A percentile compares a stretch with the other conserved stretches of the same genome.
These are phyloP conservation scores for Blastobasis adustella DNA, from an alignment of 2,888 invertebrate species.

Conservation along the genomic window DNA sequence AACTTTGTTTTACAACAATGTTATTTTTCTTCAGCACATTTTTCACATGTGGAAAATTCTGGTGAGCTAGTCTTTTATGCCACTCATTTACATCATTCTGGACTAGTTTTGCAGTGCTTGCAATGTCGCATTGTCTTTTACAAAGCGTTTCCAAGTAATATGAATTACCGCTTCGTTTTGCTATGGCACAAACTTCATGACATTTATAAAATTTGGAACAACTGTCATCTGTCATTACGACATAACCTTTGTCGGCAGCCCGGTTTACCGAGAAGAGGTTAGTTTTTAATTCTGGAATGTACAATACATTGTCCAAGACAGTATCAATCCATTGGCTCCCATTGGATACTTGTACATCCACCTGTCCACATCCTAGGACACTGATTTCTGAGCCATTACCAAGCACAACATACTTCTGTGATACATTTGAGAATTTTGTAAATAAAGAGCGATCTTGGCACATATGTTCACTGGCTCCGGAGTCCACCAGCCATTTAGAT, in stretches of 20 bases:
- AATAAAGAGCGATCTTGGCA: conserved; percentile 16
- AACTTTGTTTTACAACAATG: conserved; percentile 5
- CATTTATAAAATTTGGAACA: conserved; percentile 4
- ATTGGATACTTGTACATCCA: conserved; percentile 14
- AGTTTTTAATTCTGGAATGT: conserved; percentile 10
- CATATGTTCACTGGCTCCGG: conserved; percentile 20
- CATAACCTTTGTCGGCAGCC: conserved; percentile 7
- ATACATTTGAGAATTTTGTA: conserved; percentile 5
- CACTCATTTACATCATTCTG: conserved; percentile 6
- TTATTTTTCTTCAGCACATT: conserved; percentile 6
- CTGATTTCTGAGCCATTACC: conserved; percentile 14
- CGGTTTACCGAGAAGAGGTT: conserved; percentile 11
- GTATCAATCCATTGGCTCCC: conserved; percentile 11
- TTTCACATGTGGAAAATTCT: conserved; percentile 9
- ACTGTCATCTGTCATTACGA: conserved; percentile 2
- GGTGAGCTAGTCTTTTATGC: conserved; percentile 13
- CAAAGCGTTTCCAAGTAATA: conserved; percentile 2
- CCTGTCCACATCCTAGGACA: conserved; percentile 15
- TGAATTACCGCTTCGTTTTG: not conserved
- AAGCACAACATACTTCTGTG: conserved; percentile 11
- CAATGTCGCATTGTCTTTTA: not conserved
- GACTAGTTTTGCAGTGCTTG: not conserved
- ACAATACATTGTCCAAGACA: conserved; percentile 8
- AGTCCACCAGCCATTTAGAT: conserved; percentile 18
- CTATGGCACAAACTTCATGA: not conserved